A percentile compares a stretch with the other conserved stretches of the same genome.
Conservation (phyloP, 2,888 invertebrate genomes). For the Andrena dorsata region DNA sequence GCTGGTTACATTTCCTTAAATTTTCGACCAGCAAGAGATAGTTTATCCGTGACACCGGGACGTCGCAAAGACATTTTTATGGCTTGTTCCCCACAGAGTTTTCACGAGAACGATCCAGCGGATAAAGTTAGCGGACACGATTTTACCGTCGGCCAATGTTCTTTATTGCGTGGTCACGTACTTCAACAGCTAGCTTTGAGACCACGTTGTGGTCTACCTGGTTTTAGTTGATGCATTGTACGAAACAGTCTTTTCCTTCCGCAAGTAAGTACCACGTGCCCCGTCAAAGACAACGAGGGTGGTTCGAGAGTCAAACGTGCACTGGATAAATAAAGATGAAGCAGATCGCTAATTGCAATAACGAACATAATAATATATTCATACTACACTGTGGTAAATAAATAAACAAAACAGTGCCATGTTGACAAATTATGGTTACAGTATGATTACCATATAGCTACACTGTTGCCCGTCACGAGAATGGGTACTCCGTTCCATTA, state of each 20-base stretch:
- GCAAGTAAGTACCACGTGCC: neutral
- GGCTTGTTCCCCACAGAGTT: conserved; percentile 24
- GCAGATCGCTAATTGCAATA: neutral
- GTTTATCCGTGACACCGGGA: conserved; percentile 28
- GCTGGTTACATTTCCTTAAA: conserved; percentile 24
- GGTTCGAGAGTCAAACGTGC: conserved; percentile 37
- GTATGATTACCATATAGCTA: no score
- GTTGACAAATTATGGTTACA: no score
- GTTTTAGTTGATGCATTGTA: conserved; percentile 44
- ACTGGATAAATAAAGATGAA: neutral
- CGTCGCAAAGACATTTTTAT: conserved; percentile 32
- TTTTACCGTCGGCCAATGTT: conserved; percentile 63
- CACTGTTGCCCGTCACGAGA: no score
- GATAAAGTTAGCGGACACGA: conserved; percentile 61
- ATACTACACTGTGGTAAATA: no score
- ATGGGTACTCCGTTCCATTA: no score
- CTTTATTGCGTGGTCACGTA: conserved; percentile 70
- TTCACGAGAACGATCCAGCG: conserved; percentile 33
- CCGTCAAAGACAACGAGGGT: conserved; percentile 10
- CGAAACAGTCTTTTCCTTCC: conserved; percentile 14
- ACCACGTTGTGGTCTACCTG: conserved; percentile 43
- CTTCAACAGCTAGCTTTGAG: conserved; percentile 61
- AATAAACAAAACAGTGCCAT: no score
- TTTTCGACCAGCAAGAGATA: conserved; percentile 21
- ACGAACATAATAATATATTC: neutral